Conservation (phyloP, 2,888 invertebrate genomes). For the Phyto melanocephala region DNA sequence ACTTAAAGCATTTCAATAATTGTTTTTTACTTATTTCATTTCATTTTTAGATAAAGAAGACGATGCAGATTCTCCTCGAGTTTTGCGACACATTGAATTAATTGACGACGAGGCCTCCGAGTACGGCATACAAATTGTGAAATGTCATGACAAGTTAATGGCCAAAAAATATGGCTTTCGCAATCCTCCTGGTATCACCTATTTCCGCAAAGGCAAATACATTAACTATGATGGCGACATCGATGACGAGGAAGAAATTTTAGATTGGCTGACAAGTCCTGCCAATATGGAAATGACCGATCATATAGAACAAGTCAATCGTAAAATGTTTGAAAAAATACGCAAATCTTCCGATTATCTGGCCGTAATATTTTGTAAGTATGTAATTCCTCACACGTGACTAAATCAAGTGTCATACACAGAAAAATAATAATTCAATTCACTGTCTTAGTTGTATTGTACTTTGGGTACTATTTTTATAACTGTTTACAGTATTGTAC, state of each 20-base stretch:
- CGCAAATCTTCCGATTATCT: conserved; percentile 92
- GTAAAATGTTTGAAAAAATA: conserved; percentile 95
- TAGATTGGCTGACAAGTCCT: conserved; percentile 95
- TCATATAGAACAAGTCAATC: conserved; percentile 93
- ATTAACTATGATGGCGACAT: conserved; percentile 96
- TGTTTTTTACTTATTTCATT: background rate
- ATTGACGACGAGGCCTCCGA: conserved; percentile 95
- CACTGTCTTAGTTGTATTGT: too few species aligned
- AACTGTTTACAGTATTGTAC: too few species aligned
- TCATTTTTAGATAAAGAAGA: conserved; percentile 86
- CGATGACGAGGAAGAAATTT: conserved; percentile 90
- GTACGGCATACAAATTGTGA: conserved; percentile 93
- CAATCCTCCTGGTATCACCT: conserved; percentile 93
- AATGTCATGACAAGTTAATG: conserved; percentile 92
- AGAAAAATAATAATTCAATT: too few species aligned
- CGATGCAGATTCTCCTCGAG: conserved; percentile 87
- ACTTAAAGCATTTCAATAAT: background rate
- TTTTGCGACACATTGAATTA: conserved; percentile 91
- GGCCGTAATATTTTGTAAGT: conserved; percentile 96
- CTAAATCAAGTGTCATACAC: too few species aligned
- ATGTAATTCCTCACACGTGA: too few species aligned
- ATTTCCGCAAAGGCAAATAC: conserved; percentile 92
- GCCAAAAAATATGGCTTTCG: conserved; percentile 95
- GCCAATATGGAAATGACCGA: conserved; percentile 96
- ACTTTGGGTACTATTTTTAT: too few species aligned